Conservation (phyloP, 2,113 vertebrate genomes). For the Delphinapterus leucas region DNA sequence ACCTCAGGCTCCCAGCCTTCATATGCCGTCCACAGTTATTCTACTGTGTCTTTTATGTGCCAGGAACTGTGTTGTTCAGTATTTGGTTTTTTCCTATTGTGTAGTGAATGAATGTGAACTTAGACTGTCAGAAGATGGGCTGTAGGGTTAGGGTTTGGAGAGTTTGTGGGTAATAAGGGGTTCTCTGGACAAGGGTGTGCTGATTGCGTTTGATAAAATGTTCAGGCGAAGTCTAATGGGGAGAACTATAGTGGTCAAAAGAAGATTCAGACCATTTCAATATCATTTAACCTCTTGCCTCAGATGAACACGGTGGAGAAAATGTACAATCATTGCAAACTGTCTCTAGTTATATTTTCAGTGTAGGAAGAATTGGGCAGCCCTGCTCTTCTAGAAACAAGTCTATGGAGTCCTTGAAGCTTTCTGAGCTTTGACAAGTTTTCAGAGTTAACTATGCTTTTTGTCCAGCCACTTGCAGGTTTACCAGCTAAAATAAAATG, state of each 20-base stretch:
- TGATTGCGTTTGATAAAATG: not conserved
- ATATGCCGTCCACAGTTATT: not conserved
- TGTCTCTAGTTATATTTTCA: slow-evolving; percentile 5
- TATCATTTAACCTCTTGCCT: not conserved
- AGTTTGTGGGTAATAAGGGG: not conserved
- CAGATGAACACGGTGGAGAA: not conserved
- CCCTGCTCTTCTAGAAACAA: not conserved
- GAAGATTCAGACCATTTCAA: not conserved
- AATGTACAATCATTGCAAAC: not conserved
- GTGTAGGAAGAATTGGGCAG: not conserved
- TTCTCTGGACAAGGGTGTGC: not conserved
- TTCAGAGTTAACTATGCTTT: not conserved
- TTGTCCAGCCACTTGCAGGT: slow-evolving; percentile 6
- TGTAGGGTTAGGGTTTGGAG: not conserved
- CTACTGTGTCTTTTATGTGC: not conserved
- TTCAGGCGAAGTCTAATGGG: not conserved
- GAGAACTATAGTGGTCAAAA: not conserved
- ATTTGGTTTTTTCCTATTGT: not conserved
- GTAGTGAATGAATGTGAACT: not conserved
- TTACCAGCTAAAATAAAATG: slow-evolving; percentile 46
- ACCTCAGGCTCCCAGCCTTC: not conserved
- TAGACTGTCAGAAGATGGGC: not conserved
- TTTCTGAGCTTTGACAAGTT: slow-evolving; percentile 24
- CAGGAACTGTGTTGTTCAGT: not conserved
- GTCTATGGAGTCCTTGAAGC: not conserved